Evolutionary conservation across 1,140 invertebrate species (phyloP).

Genomic region (Agrilus planipennis): DNA sequence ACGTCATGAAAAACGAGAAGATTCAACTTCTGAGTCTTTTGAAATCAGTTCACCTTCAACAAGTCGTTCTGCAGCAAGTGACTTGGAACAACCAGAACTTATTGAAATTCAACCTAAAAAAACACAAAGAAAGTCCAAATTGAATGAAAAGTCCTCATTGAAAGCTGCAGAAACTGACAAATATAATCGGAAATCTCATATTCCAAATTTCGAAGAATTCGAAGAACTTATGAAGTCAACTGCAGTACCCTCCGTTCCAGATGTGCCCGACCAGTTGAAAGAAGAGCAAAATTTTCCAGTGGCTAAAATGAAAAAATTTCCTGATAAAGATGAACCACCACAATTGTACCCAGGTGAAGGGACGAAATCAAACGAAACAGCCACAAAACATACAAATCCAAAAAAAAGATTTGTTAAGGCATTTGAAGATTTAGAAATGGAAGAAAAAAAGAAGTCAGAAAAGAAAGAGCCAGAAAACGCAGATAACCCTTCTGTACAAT

Average conservation of each 20-base stretch:
- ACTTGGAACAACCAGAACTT: no score
- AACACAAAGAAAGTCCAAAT: no score
- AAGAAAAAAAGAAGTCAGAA: conserved; percentile 6
- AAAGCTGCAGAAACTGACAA: no score
- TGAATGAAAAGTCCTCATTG: no score
- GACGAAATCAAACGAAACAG: conserved; percentile 13
- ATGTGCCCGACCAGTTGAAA: conserved; percentile 20
- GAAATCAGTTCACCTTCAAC: conserved; percentile 4
- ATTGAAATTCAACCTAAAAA: no score
- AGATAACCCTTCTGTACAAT: neutral
- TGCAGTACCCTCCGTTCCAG: conserved; percentile 39
- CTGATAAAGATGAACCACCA: conserved; percentile 23
- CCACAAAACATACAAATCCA: conserved; percentile 25
- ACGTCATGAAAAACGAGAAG: no score
- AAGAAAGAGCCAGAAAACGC: conserved; percentile 5
- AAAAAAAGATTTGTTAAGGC: conserved; percentile 31
- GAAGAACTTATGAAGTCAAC: conserved; percentile 43
- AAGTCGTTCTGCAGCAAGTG: neutral
- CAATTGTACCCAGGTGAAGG: neutral
- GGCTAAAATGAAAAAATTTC: conserved; percentile 25
- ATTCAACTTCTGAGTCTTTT: neutral
- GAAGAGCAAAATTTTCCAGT: conserved; percentile 26
- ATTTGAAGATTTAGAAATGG: conserved; percentile 29
- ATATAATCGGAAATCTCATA: no score
- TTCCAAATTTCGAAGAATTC: conserved; percentile 34